phyloP scores from a whole-genome alignment of 2,888 invertebrate genomes.

The Crepidodera aurea region DNA sequence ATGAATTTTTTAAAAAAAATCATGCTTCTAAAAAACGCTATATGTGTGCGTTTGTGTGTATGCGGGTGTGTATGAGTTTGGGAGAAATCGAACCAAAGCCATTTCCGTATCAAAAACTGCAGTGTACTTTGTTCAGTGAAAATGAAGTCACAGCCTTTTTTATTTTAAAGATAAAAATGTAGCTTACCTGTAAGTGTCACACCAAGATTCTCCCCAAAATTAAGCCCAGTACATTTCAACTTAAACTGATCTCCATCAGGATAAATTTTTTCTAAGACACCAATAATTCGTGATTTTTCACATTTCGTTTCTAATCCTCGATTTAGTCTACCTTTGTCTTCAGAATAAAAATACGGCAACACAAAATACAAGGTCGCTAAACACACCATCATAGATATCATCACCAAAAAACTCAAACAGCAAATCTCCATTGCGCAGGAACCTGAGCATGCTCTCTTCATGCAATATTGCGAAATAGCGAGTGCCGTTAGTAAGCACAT shows the following conservation, averaged over 20 bases:
- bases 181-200: not conserved
- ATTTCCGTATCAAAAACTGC: too few relatives aligned
- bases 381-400: not conserved
- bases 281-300: not conserved
- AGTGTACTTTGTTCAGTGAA: too few relatives aligned
- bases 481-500: not conserved
- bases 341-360: not conserved
- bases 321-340: not conserved
- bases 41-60: too few relatives aligned
- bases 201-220: not conserved
- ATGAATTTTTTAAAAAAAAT: too few relatives aligned
- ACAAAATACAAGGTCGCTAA: not conserved
- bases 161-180: too few relatives aligned
- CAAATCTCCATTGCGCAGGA: not conserved
- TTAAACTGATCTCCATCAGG: not conserved
- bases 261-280: not conserved
- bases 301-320: not conserved
- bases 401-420: not conserved
- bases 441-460: not conserved
- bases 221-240: not conserved
- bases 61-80: too few relatives aligned
- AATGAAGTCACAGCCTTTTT: too few relatives aligned
- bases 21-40: too few relatives aligned
- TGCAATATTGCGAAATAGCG: not conserved
- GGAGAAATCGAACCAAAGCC: too few relatives aligned